Percentiles rank a stretch among this genome's conserved stretches.
phyloP scores from a whole-genome alignment of 2,113 vertebrate genomes.

The Aegotheles bennettii region DNA sequence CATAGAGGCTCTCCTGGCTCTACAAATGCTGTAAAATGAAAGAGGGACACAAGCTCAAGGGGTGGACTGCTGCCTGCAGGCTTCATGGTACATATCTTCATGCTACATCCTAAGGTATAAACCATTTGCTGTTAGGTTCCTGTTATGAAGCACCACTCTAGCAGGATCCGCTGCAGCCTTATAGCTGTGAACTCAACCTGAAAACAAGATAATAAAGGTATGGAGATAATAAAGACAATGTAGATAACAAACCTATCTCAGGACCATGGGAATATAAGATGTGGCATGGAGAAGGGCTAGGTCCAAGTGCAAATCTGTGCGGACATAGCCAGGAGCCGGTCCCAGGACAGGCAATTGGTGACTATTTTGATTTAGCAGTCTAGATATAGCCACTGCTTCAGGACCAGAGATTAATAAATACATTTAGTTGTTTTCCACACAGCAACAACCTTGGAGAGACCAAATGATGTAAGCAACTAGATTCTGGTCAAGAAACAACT shows the following conservation, averaged over 20 bases:
- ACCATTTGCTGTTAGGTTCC: neutral
- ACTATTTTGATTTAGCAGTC: neutral
- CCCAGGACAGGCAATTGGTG: neutral
- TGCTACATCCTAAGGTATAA: neutral
- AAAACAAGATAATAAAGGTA: neutral
- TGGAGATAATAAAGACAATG: neutral
- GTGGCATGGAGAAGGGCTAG: neutral
- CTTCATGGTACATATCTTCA: neutral
- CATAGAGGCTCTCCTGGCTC: neutral
- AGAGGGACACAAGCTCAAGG: neutral
- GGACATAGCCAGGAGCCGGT: neutral
- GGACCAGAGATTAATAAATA: neutral
- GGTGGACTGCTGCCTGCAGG: neutral
- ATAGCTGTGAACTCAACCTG: neutral
- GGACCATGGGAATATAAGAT: accelerated
- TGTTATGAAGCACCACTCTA: neutral
- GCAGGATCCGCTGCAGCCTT: neutral
- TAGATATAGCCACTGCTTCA: neutral
- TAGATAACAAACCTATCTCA: neutral
- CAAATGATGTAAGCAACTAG: neutral
- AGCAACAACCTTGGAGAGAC: neutral
- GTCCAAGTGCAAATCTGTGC: neutral
- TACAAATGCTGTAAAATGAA: neutral
- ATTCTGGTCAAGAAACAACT: neutral
- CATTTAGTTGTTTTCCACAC: neutral